Evolutionary conservation across 2,797 vertebrate species (phyloP), one percentile per base, ranked within the genome.

Genomic region (Leptodactylus fallax): DNA sequence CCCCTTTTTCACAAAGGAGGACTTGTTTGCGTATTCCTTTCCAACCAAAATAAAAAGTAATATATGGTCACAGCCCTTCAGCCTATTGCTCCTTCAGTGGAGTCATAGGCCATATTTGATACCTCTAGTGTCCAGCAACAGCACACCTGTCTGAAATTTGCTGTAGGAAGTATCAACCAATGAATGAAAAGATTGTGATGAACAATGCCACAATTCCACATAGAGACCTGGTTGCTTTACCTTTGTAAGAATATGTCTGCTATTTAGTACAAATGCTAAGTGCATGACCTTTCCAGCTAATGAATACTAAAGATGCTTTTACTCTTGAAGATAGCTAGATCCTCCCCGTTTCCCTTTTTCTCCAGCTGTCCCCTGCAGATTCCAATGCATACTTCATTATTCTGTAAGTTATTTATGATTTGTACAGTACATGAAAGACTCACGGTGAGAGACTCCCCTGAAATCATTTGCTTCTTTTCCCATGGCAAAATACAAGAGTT

Each of bases 401-500:
- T 83, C 61, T 36, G 72, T 86, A 83, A 79, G 23, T 86, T 89
- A 79, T 89, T 89, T 78, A 86, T 83, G 71, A 86, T 71, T 71
- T 89, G 72, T 82, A 86, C 60, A 79, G 55, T 61, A 86, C 79
- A 83, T 86, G 74, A 89, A 89, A 89, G 74, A 71, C 79, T 86
- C 88, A 63, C 13, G 19, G 88, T 83, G 63, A 86, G 85, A 86
- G 61, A 58, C 84, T 86, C 71, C 79, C 84, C 71, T 58, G 79
- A 83, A 88, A 85, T 80, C 45, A 80, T 55, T 88, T 79, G 63
- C 77, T 87, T 63, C 81, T 84, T 87, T 83, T 83, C 87, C 74
- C 74, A 87, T 69, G 53, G 58, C 71, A 81, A 81, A 58, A 27
- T 87, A 71, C 63, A 60, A 36, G 27, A 60, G 53, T 79, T 79